Base-by-base conservation (phyloP, 2,113 vertebrate genomes). In the Misgurnus anguillicaudatus region DNA sequence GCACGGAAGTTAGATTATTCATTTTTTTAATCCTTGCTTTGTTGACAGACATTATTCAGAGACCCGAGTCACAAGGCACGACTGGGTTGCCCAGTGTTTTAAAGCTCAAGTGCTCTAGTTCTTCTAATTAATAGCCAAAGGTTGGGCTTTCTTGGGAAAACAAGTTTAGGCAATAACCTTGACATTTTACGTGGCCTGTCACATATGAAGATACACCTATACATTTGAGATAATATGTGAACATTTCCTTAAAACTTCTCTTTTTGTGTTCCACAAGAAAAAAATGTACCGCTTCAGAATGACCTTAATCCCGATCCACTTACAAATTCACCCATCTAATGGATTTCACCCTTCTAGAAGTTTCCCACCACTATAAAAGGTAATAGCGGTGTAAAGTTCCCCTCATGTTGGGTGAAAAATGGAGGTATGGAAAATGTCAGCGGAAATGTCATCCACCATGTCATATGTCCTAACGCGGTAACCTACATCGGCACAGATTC, bases 401-500 rank as follows among this genome's bases (percentile, higher is more conserved):
- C 6, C 39, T 80, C 53, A 5, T 60, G 3, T 65, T 61, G 31
- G 17, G 36, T 9, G 36, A 39, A 48, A 75, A 79, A 83, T 78
- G 6, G 60, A 79, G 42, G 48, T 72, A 41, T 53, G 48, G 58
- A 67, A 78, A 85, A 85, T 79, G 78, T 60, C 78, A 71, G 17
- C 66, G 31, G 21, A 85, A 81, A 81, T 83, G 84, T 80, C 78
- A 85, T 71, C 39, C 24, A 72, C 19, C 51, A 60, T 38, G 42
- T 64, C 73, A 48, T 53, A 55, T 24, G 57, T 80, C 38, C 61
- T 51, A 78, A 62, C 45, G 62, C 51, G 45, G 5, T 60, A 47
- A 45, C 7, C 31, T 17, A 5, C 10, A 47, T 62, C 55, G 11
- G 19, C 58, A 68, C 57, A 13, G 41, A 62, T 39, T 47, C 42